Evolutionary conservation across 2,888 invertebrate genomes (phyloP), one percentile per base, ranked within the genome.

Genomic region (Philereme vetulata): DNA sequence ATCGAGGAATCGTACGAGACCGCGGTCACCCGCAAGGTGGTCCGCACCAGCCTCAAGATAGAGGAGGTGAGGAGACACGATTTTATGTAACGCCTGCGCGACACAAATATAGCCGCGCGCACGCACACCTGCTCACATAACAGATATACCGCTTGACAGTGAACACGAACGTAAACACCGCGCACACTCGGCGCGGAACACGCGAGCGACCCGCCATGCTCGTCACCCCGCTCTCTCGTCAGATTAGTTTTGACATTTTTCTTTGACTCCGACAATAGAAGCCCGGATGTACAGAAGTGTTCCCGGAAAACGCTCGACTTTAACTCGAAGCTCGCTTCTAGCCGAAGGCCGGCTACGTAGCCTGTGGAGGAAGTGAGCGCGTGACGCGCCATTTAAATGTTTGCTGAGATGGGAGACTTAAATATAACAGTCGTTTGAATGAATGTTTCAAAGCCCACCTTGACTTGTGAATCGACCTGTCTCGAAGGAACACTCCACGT

Each of bases 1-100:
- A 94, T 95, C 83, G 95, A 95, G 88, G 95, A 95, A 86, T 90
- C 93, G 74, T 95, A 94, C 93, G 94, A 95, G 88, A 94, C 93
- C 82, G 94, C 94, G 90, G 94, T 95, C 90, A 93, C 94, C 85
- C 93, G 95, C 84, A 95, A 95, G 91, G 93, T 94, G 88, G 93
- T 94, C 86, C 93, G 94, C 90, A 94, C 93, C 82, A 95, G 93
- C 90, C 93, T 94, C 91, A 95, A 94, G 93, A 95, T 95, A 86
- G 93, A 95, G 93, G 95, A 95, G 94, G 95, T 95, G 94, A 94
- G 94, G 86, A 79, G 74, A 82, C 81, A 85, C 82, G 78, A 81
- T 72, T 85, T 87, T 90, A 89, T 85, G 85, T 88, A 88, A 87
- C 81, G 81, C 80, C 84, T 86, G 82, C 84, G 84, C 86, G 72